Evolutionary conservation across 2,797 vertebrate species (phyloP).

Genomic region (Rhinella marina): DNA sequence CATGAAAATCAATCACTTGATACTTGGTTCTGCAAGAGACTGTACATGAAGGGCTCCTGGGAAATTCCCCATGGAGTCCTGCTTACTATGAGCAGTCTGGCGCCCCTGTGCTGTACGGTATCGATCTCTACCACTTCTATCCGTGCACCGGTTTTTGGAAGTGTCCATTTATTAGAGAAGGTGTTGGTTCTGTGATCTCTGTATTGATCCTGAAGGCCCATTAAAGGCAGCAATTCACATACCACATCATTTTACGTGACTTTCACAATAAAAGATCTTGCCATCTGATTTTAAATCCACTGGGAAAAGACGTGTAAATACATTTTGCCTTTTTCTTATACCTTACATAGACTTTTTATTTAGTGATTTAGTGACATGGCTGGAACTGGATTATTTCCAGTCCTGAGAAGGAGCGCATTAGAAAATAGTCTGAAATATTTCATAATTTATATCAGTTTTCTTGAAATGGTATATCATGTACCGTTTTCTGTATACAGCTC

Average conservation of each 20-base stretch:
- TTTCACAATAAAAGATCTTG: neutral
- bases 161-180: constrained; percentile 21
- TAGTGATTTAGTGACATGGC: neutral
- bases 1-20: too few relatives aligned
- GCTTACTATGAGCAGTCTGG: neutral
- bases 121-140: neutral
- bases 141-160: neutral
- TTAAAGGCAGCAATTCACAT: constrained; percentile 19
- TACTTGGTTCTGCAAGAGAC: neutral
- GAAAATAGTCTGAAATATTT: neutral
- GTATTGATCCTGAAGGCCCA: constrained; percentile 24
- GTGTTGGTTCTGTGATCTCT: constrained; percentile 22
- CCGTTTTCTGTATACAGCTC: too few relatives aligned
- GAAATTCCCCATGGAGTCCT: neutral
- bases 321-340: too few relatives aligned
- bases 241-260: constrained; percentile 45
- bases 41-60: neutral
- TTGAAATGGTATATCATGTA: too few relatives aligned
- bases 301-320: neutral
- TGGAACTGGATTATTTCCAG: neutral
- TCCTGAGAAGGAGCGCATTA: neutral
- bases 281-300: constrained; percentile 20
- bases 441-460: too few relatives aligned
- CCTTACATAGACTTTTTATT: constrained; percentile 20
- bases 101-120: neutral